These are phyloP conservation scores for Phallusia fumigata DNA, from an alignment of 23 tunicate species.

Conservation along the genomic window DNA sequence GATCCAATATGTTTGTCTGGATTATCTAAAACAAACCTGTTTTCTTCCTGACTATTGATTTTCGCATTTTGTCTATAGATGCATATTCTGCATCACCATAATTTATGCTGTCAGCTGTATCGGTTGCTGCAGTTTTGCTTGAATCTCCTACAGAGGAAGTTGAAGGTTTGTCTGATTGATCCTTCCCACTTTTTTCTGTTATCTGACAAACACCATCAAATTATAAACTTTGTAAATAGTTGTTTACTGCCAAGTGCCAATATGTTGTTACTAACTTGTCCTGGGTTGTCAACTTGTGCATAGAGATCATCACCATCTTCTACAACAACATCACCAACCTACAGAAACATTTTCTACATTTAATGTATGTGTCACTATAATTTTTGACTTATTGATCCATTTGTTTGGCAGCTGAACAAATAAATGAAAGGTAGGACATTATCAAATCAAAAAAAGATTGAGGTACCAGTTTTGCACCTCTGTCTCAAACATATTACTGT, in stretches of 20 bases:
- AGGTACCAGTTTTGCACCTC: too few species aligned
- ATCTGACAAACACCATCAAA: neutral
- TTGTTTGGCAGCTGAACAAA: too few species aligned
- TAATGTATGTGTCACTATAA: neutral
- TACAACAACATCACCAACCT: slow-evolving; percentile 42
- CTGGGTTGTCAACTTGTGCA: slow-evolving; percentile 55
- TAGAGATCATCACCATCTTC: slow-evolving; percentile 48
- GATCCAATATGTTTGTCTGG: neutral
- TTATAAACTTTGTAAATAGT: too few species aligned
- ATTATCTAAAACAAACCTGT: neutral
- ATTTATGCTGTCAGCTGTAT: neutral
- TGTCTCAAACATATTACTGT: neutral
- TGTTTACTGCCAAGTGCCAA: too few species aligned
- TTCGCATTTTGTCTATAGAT: slow-evolving; percentile 45
- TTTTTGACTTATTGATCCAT: too few species aligned
- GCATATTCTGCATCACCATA: slow-evolving; percentile 52
- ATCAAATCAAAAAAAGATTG: too few species aligned
- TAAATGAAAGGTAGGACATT: too few species aligned
- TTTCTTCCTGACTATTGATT: slow-evolving; percentile 28
- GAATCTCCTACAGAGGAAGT: slow-evolving; percentile 5
- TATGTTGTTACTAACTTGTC: neutral
- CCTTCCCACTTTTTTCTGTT: neutral
- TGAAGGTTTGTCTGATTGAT: slow-evolving; percentile 14
- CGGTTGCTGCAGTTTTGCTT: neutral
- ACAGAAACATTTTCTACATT: neutral